Percentiles rank a stretch among this genome's conserved stretches.
phyloP scores from a whole-genome alignment of 2,113 vertebrate species.

The Camarhynchus parvulus region DNA sequence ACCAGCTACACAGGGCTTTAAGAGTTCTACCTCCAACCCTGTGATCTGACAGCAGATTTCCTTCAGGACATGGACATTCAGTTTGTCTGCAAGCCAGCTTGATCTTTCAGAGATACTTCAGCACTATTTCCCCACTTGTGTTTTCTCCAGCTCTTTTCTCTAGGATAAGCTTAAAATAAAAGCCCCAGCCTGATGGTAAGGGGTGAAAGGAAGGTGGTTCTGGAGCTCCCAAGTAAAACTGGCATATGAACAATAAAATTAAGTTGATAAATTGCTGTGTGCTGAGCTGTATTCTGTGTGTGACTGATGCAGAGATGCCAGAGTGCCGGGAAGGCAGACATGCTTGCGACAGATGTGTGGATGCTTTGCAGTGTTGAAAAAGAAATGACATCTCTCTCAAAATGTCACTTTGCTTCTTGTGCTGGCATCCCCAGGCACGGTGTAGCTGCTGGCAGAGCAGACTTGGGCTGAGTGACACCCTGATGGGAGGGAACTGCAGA shows the following conservation, averaged over 20 bases:
- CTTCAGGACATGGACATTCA: not conserved
- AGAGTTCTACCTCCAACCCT: not conserved
- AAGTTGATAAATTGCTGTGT: slow-evolving; percentile 3
- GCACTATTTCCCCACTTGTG: not conserved
- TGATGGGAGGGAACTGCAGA: not conserved
- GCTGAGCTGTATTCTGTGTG: not conserved
- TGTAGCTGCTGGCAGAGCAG: not conserved
- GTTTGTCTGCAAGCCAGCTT: not conserved
- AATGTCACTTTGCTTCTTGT: slow-evolving; percentile 10
- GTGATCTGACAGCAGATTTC: not conserved
- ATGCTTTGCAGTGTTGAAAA: slow-evolving; percentile 52
- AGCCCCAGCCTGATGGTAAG: not conserved
- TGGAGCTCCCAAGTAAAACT: not conserved
- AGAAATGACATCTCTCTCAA: slow-evolving; percentile 24
- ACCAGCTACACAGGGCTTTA: not conserved
- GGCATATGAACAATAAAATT: not conserved
- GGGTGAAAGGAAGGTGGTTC: not conserved
- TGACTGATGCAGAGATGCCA: not conserved
- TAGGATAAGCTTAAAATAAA: not conserved
- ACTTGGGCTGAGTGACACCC: not conserved
- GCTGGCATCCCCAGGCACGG: not conserved
- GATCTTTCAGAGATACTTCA: not conserved
- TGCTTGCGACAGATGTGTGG: slow-evolving; percentile 54
- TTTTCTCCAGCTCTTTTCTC: not conserved
- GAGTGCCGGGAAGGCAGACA: not conserved